Percentiles rank a stretch among this genome's conserved stretches.
phyloP scores from a whole-genome alignment of 92 coral and sea anemone genomes.

The Porites divaricata region DNA sequence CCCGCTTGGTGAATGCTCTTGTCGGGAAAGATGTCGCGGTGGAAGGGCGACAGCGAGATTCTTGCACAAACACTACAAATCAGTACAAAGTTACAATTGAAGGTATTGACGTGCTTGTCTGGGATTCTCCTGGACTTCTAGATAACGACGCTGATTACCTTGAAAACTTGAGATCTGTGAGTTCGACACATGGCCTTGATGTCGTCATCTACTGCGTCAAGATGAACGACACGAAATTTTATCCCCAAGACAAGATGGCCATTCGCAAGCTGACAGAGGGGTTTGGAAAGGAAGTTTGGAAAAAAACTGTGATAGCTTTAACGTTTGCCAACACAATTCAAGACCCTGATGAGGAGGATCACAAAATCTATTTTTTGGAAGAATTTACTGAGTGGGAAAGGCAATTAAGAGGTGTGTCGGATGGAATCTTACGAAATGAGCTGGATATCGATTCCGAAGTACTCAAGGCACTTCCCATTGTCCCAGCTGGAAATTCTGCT shows the following conservation, averaged over 20 bases:
- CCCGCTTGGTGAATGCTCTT: slow-evolving; percentile 48
- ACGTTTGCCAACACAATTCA: slow-evolving; percentile 57
- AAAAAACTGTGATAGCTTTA: slow-evolving; percentile 49
- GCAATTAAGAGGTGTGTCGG: neutral
- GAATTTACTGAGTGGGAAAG: slow-evolving; percentile 25
- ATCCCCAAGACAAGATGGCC: slow-evolving; percentile 24
- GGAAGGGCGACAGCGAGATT: slow-evolving; percentile 16
- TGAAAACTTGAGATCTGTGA: neutral
- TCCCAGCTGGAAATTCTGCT: slow-evolving; percentile 10
- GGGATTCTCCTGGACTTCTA: slow-evolving; percentile 64
- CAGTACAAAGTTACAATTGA: neutral
- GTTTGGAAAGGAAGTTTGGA: slow-evolving; percentile 50
- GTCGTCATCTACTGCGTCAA: slow-evolving; percentile 50
- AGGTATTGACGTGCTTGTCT: slow-evolving; percentile 10
- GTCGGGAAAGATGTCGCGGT: slow-evolving; percentile 34
- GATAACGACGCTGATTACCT: slow-evolving; percentile 37
- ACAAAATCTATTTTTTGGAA: slow-evolving; percentile 10
- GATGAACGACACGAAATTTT: slow-evolving; percentile 51
- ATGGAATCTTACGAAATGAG: neutral
- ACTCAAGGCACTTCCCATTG: neutral
- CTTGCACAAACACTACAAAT: neutral
- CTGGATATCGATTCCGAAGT: slow-evolving; percentile 4
- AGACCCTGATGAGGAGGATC: slow-evolving; percentile 46
- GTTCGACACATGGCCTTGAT: slow-evolving; percentile 11
- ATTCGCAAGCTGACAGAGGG: slow-evolving; percentile 31